phyloP scores from a whole-genome alignment of 2,888 invertebrate genomes.

The Acanthosepion esculentum region DNA sequence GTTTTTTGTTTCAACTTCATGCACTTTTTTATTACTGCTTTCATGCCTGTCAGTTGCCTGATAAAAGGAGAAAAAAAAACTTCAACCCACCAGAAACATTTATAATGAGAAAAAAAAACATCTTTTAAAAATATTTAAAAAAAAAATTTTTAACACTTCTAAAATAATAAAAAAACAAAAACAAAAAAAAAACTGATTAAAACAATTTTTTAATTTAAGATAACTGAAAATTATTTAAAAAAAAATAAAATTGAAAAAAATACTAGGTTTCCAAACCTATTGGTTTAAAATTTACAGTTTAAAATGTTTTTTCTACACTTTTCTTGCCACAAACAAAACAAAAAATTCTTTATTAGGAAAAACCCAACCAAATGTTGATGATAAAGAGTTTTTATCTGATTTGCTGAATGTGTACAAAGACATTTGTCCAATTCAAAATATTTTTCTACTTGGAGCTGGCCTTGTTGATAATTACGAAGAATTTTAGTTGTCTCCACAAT shows the following conservation, averaged over 20 bases:
- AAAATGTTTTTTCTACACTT: neutral
- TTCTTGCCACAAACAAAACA: neutral
- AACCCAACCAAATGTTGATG: neutral
- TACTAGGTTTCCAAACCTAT: neutral
- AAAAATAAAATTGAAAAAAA: neutral
- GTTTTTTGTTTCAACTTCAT: neutral
- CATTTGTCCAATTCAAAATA: conserved; percentile 15
- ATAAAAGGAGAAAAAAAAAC: neutral
- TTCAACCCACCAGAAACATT: neutral
- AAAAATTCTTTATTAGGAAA: neutral
- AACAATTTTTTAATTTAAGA: neutral
- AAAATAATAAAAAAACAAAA: no score
- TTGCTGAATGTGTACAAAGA: neutral
- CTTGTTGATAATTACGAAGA: neutral
- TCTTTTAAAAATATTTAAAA: neutral
- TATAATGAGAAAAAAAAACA: neutral
- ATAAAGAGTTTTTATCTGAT: neutral
- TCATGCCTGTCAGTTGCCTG: neutral
- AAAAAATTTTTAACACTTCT: neutral
- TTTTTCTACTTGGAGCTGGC: conserved; percentile 33
- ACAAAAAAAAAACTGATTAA: no score
- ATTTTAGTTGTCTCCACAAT: neutral
- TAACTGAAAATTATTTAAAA: neutral
- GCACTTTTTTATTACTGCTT: neutral
- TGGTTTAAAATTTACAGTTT: neutral